Conservation (phyloP, 2,797 vertebrate species). For the Ctenopoma kingsleyae region DNA sequence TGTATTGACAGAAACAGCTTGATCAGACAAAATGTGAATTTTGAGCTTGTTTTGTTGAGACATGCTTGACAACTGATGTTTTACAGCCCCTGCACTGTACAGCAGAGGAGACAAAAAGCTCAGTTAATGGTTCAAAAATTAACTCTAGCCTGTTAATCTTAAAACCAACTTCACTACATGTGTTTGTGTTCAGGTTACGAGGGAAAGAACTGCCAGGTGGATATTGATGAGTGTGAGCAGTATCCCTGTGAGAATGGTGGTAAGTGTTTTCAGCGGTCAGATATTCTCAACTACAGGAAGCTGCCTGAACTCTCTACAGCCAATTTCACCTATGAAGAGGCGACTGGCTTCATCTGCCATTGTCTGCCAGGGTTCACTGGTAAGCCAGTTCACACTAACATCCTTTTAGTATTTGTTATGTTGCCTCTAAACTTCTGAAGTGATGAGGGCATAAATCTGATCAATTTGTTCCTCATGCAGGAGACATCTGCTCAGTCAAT, state of each 20-base stretch:
- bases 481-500: slow-evolving; percentile 88
- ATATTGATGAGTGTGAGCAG: slow-evolving; percentile 88
- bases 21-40: too few species aligned
- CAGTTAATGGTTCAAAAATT: too few species aligned
- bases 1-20: too few species aligned
- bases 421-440: background rate
- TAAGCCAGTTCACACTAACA: slow-evolving; percentile 63
- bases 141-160: too few species aligned
- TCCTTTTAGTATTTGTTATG: background rate
- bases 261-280: slow-evolving; percentile 88
- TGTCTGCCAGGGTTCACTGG: slow-evolving; percentile 91
- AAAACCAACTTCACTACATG: background rate
- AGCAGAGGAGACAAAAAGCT: too few species aligned
- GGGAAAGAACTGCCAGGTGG: slow-evolving; percentile 89
- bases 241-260: slow-evolving; percentile 88
- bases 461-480: slow-evolving; percentile 72
- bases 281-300: slow-evolving; percentile 80
- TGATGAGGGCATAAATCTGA: background rate
- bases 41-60: too few species aligned
- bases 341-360: slow-evolving; percentile 90
- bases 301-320: slow-evolving; percentile 74
- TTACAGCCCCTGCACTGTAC: too few species aligned
- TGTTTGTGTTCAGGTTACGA: slow-evolving; percentile 84
- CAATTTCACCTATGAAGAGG: slow-evolving; percentile 86
- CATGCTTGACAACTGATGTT: too few species aligned